These are phyloP conservation scores for Thamnophis sirtalis DNA, from an alignment of 2,113 vertebrate genomes.

Conservation along the genomic window DNA sequence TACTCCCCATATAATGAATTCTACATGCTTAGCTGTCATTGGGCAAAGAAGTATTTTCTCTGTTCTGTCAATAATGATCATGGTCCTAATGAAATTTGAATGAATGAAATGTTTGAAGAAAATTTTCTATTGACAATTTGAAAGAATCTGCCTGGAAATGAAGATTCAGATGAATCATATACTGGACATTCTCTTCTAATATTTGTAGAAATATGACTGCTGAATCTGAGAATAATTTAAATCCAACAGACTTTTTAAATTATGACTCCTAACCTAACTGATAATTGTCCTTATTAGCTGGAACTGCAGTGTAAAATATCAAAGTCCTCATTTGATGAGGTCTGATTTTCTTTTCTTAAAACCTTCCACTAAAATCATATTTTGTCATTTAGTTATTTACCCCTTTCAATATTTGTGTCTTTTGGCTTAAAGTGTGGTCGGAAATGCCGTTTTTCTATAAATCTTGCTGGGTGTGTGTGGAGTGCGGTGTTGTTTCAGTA, in stretches of 20 bases:
- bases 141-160: neutral
- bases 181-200: neutral
- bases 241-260: neutral
- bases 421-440: no score
- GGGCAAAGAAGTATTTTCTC: neutral
- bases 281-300: neutral
- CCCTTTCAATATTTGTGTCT: constrained; percentile 62
- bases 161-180: neutral
- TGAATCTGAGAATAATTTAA: neutral
- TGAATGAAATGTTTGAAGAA: neutral
- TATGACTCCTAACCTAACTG: neutral
- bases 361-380: neutral
- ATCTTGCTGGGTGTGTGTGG: no score
- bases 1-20: neutral
- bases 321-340: neutral
- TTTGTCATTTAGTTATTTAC: neutral
- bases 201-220: neutral
- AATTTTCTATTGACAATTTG: neutral
- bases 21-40: neutral
- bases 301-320: neutral
- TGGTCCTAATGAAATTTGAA: neutral
- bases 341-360: neutral
- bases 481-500: no score
- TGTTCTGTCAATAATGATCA: neutral
- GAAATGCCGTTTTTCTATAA: no score